Conservation (phyloP, 1,140 invertebrate genomes). For the Drosophila quadrilineata region DNA sequence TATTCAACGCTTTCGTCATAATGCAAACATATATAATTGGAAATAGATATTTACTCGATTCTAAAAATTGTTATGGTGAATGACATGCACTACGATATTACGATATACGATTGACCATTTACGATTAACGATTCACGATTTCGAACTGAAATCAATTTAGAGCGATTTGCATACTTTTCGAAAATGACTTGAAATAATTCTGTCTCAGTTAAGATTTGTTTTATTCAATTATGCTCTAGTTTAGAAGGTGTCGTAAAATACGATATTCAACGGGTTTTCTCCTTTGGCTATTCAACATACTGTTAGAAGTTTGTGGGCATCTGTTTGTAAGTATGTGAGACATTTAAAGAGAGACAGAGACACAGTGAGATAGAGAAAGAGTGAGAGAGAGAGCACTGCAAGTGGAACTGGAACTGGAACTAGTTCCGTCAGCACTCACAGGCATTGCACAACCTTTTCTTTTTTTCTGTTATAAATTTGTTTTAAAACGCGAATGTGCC, state of each 20-base stretch:
- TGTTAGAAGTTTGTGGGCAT: conserved; percentile 5
- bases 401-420: conserved; percentile 5
- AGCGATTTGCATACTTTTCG: too few relatives aligned
- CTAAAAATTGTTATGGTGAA: too few relatives aligned
- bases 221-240: too few relatives aligned
- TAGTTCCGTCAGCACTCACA: conserved; percentile 25
- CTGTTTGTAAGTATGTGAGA: conserved; percentile 40
- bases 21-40: too few relatives aligned
- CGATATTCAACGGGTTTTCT: conserved; percentile 14
- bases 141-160: too few relatives aligned
- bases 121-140: too few relatives aligned
- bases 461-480: too few relatives aligned
- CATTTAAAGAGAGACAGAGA: conserved; percentile 72
- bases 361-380: conserved; percentile 73
- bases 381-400: conserved; percentile 49
- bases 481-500: conserved; percentile 66
- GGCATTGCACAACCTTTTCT: conserved; percentile 74
- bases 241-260: too few relatives aligned
- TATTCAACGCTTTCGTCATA: conserved; percentile 8
- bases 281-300: conserved; percentile 39
- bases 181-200: too few relatives aligned
- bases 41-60: too few relatives aligned
- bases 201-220: conserved; percentile 24
- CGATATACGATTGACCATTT: too few relatives aligned
- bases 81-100: too few relatives aligned